A percentile compares a stretch with the other conserved stretches of the same genome.
These are phyloP conservation scores for Hippocampus kuda DNA, from an alignment of 2,797 vertebrate species.

Conservation along the genomic window DNA sequence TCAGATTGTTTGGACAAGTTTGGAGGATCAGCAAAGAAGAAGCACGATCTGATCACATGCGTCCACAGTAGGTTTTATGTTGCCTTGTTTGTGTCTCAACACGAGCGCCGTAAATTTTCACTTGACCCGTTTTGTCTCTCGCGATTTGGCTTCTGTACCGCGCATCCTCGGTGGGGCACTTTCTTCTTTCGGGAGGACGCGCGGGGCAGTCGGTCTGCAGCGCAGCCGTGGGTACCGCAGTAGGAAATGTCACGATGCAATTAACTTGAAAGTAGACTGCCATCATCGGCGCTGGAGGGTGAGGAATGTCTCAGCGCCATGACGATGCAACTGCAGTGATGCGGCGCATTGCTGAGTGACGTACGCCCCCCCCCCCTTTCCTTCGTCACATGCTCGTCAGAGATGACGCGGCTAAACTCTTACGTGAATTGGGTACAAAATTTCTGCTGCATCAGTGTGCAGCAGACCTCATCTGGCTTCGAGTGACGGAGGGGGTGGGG, in stretches of 20 bases:
- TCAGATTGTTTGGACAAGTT: constrained; percentile 79
- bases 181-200: constrained; percentile 21
- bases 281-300: neutral
- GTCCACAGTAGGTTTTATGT: constrained; percentile 82
- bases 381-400: constrained; percentile 45
- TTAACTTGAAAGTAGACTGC: neutral
- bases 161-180: constrained; percentile 9
- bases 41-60: constrained; percentile 79
- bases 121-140: neutral
- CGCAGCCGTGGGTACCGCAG: constrained; percentile 52
- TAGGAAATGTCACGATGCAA: constrained; percentile 3
- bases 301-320: constrained; percentile 47
- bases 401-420: constrained; percentile 30
- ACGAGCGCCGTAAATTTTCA: neutral
- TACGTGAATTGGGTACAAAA: constrained; percentile 30
- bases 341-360: constrained; percentile 40
- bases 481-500: constrained; percentile 17
- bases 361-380: constrained; percentile 38
- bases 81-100: constrained; percentile 1
- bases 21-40: constrained; percentile 72
- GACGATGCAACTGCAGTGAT: constrained; percentile 28
- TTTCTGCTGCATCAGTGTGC: constrained; percentile 64
- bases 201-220: constrained; percentile 37
- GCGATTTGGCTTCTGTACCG: no score
- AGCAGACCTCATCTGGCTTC: constrained; percentile 23